Base-by-base conservation (phyloP, 2,888 invertebrate species). In the Hirtodrosophila trivittata region DNA sequence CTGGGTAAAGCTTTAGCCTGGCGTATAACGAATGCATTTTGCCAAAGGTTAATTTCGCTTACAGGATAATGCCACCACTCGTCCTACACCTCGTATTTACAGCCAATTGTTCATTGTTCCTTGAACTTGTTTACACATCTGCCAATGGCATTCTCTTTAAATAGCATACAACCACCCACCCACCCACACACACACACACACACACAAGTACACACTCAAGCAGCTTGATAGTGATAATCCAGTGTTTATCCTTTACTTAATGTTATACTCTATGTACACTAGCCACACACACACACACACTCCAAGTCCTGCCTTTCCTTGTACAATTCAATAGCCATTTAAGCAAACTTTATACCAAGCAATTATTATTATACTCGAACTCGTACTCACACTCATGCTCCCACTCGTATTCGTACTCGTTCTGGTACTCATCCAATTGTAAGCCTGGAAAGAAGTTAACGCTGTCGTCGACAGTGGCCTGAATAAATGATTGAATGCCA, bases 401-500 rank as follows among this genome's bases (percentile, higher is more conserved):
- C 37, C 3, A 37, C 14, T 14, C 37, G 3, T 13, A 13, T 8
- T 8, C 8, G 1, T 13, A 3, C 8, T 37, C 14, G 10, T 21
- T 21, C 18, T 21, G 18, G 18, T 21, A 21, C 18, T 21, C 5
- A 21, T 21, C 10, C 39, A 30, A 14, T 10, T 32, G 16, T 10
- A 9, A 58, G 57, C 14, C 45, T 9, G 28, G 6, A 6, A 37
- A 21, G 18, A 47, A 47, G 37, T 39, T 50, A n/a, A 1, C 13
- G 10, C 18, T 45, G 47, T 49, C 30, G 42, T 58, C 50, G 57
- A 55, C 52, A 56, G 46, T 62, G 62, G 41, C 62, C 62, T 66
- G 62, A 66, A 66, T 66, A 56, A 66, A 62, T 66, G 66, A 66
- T 62, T 56, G 62, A 66, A 62, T 56, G 66, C 62, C 43, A 16